Base-by-base conservation (phyloP, 2,888 invertebrate genomes). In the Drosophila differens region DNA sequence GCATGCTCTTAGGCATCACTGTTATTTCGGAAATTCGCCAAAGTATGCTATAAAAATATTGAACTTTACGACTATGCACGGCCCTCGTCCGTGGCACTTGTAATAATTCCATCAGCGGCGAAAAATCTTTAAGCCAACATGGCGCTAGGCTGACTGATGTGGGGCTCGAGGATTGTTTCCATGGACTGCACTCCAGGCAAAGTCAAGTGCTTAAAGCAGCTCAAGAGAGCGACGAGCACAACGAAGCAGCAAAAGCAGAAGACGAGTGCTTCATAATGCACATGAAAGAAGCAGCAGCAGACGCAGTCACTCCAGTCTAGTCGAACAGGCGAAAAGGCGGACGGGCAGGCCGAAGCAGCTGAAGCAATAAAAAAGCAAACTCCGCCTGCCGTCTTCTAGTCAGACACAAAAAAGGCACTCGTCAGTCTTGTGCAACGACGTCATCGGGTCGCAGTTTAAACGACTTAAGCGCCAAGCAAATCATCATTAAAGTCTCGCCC, bases 401-500 rank as follows among this genome's bases (percentile, higher is more conserved):
- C 86, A 85, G 83, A 85, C 83, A 88, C 81, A 88, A 82, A 85
- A 85, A 85, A 88, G 85, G 85, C 85, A 88, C 90, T 85, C 85
- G 90, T 90, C 89, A 79, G 71, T 61, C 28, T 61, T 61, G 70
- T 57, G 58, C 57, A 58, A 25, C 57, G 74, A 74, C 77, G 85
- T 82, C 83, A 80, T 81, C 77, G 91, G 83, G 83, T 81, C 91
- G 85, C 79, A 85, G 85, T 85, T 91, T 91, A 91, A 90, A 82
- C 90, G 91, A 88, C 85, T 91, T 91, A 83, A 90, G 91, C 89
- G 89, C 82, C 85, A 83, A 85, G 89, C 91, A 91, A 90, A 91
- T 91, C 91, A 91, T 90, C 90, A 90, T 90, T 90, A 90, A 90
- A 90, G 85, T 90, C 88, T 87, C 84, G 84, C 78, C 71, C 77